phyloP scores from a whole-genome alignment of 2,888 invertebrate species.

The Spisula subtruncata region DNA sequence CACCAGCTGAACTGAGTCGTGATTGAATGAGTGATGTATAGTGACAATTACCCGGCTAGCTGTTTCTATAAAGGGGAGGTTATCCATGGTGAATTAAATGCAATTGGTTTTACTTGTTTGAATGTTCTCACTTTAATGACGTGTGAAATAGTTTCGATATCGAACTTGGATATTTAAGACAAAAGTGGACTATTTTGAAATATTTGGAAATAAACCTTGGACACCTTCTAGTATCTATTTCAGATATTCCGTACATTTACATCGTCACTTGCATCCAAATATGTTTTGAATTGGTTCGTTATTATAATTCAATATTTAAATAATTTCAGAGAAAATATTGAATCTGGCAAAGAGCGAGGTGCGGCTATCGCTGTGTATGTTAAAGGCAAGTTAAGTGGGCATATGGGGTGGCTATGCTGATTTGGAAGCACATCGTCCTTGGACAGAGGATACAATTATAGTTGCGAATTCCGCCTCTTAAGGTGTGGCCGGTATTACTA shows the following conservation, averaged over 20 bases:
- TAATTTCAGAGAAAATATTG: slow-evolving; percentile 56
- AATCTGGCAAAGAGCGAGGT: slow-evolving; percentile 77
- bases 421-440: slow-evolving; percentile 74
- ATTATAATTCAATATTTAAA: neutral
- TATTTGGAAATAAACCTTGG: too few species aligned
- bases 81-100: too few species aligned
- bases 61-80: too few species aligned
- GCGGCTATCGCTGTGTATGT: slow-evolving; percentile 83
- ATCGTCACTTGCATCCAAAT: neutral
- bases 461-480: slow-evolving; percentile 80
- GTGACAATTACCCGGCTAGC: too few species aligned
- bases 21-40: too few species aligned
- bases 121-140: neutral
- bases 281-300: neutral
- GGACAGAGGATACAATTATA: slow-evolving; percentile 82
- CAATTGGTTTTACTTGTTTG: neutral
- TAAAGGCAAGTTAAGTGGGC: slow-evolving; percentile 83
- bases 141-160: too few species aligned
- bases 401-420: slow-evolving; percentile 86
- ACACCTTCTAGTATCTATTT: too few species aligned
- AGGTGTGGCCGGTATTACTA: slow-evolving; percentile 81
- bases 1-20: too few species aligned
- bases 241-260: too few species aligned
- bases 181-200: too few species aligned
- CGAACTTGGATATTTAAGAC: too few species aligned